phyloP scores from a whole-genome alignment of 2,888 invertebrate genomes.

The Drosophila setosimentum region DNA sequence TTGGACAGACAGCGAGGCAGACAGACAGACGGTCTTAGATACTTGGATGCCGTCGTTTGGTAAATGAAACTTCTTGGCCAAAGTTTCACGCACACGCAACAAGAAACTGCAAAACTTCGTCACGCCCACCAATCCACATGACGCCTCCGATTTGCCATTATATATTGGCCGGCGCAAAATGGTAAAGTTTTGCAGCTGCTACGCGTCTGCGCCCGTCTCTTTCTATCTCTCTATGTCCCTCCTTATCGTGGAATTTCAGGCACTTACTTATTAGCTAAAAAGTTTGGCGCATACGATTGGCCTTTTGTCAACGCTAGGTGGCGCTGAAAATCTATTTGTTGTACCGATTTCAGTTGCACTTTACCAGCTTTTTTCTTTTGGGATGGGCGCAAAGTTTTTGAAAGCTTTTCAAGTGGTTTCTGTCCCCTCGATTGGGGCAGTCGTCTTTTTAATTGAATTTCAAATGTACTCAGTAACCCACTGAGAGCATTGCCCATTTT shows the following conservation, averaged over 20 bases:
- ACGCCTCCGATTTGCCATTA: slow-evolving; percentile 38
- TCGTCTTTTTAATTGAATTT: slow-evolving; percentile 73
- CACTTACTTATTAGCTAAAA: slow-evolving; percentile 67
- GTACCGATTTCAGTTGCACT: slow-evolving; percentile 41
- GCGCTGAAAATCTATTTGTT: slow-evolving; percentile 55
- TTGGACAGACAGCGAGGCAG: background rate
- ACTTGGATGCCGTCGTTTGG: slow-evolving; percentile 17
- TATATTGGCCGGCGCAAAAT: slow-evolving; percentile 65
- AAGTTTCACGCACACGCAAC: slow-evolving; percentile 65
- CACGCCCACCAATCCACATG: slow-evolving; percentile 66
- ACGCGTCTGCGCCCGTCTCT: background rate
- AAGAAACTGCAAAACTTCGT: slow-evolving; percentile 64
- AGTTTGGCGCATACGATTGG: slow-evolving; percentile 69
- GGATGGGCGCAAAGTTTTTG: slow-evolving; percentile 46
- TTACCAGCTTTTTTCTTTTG: slow-evolving; percentile 28
- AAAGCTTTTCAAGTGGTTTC: slow-evolving; percentile 57
- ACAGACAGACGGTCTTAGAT: slow-evolving; percentile 4
- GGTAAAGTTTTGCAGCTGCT: slow-evolving; percentile 53
- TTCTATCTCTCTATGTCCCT: background rate
- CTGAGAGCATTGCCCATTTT: slow-evolving; percentile 8
- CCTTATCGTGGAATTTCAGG: slow-evolving; percentile 12
- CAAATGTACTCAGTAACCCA: slow-evolving; percentile 54
- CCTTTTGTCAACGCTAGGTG: slow-evolving; percentile 60
- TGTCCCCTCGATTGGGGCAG: slow-evolving; percentile 12
- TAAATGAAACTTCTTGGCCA: slow-evolving; percentile 54